Percentiles rank a stretch among this genome's conserved stretches.
phyloP scores from a whole-genome alignment of 2,888 invertebrate genomes.

The Scaeva pyrastri region DNA sequence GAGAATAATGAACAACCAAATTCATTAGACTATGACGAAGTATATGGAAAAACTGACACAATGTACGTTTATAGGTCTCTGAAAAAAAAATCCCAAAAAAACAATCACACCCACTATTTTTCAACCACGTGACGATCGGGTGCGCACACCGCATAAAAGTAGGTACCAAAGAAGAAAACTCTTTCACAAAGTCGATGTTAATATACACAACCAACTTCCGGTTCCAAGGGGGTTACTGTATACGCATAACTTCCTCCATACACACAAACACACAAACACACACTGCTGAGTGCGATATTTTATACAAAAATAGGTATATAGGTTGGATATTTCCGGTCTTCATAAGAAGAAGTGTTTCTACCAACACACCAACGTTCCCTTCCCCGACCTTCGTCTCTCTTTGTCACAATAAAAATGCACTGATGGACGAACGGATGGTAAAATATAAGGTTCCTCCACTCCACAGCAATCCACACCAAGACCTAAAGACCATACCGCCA shows the following conservation, averaged over 20 bases:
- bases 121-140: constrained; percentile 71
- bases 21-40: constrained; percentile 45
- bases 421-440: neutral
- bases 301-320: constrained; percentile 52
- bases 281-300: neutral
- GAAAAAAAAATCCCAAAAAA: constrained; percentile 14
- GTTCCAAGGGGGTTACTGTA: constrained; percentile 32
- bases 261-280: constrained; percentile 20
- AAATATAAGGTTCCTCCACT: neutral
- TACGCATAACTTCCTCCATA: neutral
- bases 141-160: constrained; percentile 60
- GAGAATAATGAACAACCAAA: neutral
- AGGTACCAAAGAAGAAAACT: constrained; percentile 33
- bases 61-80: too few relatives aligned
- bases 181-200: constrained; percentile 8
- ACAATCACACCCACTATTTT: constrained; percentile 64
- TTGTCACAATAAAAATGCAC: neutral
- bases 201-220: constrained; percentile 58
- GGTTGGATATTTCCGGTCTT: constrained; percentile 72
- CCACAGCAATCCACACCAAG: too few relatives aligned
- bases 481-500: too few relatives aligned
- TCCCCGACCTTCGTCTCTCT: neutral
- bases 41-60: constrained; percentile 24
- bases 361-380: neutral
- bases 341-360: constrained; percentile 45